Percentiles rank a stretch among this genome's conserved stretches.
phyloP scores from a whole-genome alignment of 1,140 invertebrate genomes.

The Papilio polytes region DNA sequence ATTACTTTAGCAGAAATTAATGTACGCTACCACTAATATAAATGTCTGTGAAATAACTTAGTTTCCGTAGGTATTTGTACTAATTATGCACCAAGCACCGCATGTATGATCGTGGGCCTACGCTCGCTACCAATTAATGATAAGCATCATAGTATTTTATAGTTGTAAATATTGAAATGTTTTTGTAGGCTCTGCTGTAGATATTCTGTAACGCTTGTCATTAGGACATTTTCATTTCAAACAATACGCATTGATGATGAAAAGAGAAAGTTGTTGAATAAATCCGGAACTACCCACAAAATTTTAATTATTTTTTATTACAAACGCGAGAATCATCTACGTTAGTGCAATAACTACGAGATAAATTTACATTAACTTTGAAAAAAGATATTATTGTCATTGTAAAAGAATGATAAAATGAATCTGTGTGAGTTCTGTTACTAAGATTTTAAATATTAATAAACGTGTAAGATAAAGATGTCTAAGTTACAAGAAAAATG shows the following conservation, averaged over 20 bases:
- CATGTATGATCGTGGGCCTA: conserved; percentile 36
- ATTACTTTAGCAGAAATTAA: conserved; percentile 30
- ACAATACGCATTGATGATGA: neutral
- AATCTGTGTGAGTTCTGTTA: too few relatives aligned
- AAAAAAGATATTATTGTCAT: too few relatives aligned
- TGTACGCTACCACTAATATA: conserved; percentile 33
- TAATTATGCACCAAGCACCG: conserved; percentile 37
- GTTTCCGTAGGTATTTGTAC: conserved; percentile 34
- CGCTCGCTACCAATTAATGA: conserved; percentile 14
- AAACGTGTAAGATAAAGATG: too few relatives aligned
- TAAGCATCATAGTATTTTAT: conserved; percentile 24
- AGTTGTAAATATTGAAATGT: neutral
- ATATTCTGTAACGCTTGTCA: conserved; percentile 29
- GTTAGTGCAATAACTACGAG: too few relatives aligned
- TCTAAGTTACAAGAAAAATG: neutral
- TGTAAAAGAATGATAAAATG: too few relatives aligned
- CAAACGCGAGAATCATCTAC: too few relatives aligned
- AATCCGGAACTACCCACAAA: neutral
- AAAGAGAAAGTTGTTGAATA: neutral
- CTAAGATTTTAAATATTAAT: too few relatives aligned
- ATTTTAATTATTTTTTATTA: neutral
- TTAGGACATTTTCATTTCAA: conserved; percentile 26
- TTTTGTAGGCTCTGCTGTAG: conserved; percentile 27
- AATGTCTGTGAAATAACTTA: conserved; percentile 38
- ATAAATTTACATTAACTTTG: too few relatives aligned